A percentile compares a stretch with the other conserved stretches of the same genome.
phyloP scores from a whole-genome alignment of 2,888 invertebrate genomes.

The Steinernema carpocapsae region DNA sequence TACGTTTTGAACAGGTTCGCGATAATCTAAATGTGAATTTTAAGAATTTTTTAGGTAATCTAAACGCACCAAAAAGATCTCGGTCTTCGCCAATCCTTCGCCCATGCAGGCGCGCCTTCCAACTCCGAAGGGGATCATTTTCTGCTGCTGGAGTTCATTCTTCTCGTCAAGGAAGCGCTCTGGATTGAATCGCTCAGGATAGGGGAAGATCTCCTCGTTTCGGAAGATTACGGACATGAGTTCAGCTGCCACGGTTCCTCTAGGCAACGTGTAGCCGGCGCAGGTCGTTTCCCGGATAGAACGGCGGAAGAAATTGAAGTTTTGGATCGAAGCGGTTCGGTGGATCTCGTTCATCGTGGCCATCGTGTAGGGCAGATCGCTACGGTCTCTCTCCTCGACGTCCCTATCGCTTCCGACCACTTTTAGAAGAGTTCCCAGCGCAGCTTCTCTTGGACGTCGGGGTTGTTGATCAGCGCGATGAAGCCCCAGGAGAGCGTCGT shows the following conservation, averaged over 20 bases:
- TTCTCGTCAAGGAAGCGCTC: too few relatives aligned
- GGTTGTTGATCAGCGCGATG: slow-evolving; percentile 3
- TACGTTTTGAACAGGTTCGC: neutral
- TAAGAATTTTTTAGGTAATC: neutral
- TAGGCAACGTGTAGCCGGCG: slow-evolving; percentile 4
- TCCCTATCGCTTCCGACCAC: slow-evolving; percentile 1
- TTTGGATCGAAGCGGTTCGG: neutral
- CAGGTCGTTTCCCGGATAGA: neutral
- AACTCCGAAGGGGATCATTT: too few relatives aligned
- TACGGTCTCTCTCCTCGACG: slow-evolving; percentile 23
- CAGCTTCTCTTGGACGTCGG: neutral
- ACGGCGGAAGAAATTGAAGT: slow-evolving; percentile 14
- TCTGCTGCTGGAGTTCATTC: too few relatives aligned
- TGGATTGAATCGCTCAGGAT: too few relatives aligned
- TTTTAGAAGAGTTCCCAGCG: neutral
- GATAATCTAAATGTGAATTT: neutral
- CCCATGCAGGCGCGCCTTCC: slow-evolving; percentile 8
- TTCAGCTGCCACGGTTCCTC: neutral
- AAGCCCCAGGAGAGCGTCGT: slow-evolving; percentile 2
- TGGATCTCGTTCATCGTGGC: slow-evolving; percentile 16
- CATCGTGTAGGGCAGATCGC: neutral
- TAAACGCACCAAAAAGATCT: neutral
- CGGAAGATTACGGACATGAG: slow-evolving; percentile 22
- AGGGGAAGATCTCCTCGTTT: neutral
- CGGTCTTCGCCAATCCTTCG: neutral